Conservation (phyloP, 2,113 vertebrate species). For the Pelusios castaneus region DNA sequence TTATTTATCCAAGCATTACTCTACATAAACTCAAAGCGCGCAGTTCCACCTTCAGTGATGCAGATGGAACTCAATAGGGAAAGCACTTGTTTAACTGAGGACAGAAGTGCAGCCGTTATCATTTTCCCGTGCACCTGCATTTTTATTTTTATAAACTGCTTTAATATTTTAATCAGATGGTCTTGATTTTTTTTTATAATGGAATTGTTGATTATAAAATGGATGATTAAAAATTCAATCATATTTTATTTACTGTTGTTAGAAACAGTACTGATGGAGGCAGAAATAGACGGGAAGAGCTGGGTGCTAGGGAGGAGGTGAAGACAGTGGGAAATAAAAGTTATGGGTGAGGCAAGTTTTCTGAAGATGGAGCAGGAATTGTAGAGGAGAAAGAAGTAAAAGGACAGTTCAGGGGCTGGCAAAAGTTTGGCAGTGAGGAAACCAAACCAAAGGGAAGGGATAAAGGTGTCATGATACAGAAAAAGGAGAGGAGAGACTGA, state of each 20-base stretch:
- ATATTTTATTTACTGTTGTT: neutral
- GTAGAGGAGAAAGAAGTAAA: neutral
- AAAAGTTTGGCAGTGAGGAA: fast-evolving
- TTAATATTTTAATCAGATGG: neutral
- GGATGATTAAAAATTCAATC: neutral
- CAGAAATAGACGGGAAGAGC: neutral
- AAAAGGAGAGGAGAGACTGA: neutral
- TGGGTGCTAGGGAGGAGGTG: neutral
- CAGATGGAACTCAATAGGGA: constrained; percentile 3
- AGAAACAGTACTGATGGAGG: neutral
- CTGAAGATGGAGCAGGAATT: fast-evolving
- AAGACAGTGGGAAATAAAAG: neutral
- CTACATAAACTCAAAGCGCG: constrained; percentile 62
- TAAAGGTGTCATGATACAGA: neutral
- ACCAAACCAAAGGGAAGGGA: neutral
- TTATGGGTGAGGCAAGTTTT: neutral
- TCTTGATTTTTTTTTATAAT: constrained; percentile 28
- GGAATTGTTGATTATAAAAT: neutral
- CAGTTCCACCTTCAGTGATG: constrained; percentile 6
- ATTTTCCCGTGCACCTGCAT: neutral
- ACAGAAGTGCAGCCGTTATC: constrained; percentile 42
- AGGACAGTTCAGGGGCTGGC: neutral
- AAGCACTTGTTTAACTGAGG: neutral
- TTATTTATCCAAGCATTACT: constrained; percentile 75
- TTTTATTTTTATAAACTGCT: constrained; percentile 53